Percentiles rank a stretch among this genome's conserved stretches.
These are phyloP conservation scores for Stramonita haemastoma DNA, from an alignment of 2,888 invertebrate species.

Conservation along the genomic window DNA sequence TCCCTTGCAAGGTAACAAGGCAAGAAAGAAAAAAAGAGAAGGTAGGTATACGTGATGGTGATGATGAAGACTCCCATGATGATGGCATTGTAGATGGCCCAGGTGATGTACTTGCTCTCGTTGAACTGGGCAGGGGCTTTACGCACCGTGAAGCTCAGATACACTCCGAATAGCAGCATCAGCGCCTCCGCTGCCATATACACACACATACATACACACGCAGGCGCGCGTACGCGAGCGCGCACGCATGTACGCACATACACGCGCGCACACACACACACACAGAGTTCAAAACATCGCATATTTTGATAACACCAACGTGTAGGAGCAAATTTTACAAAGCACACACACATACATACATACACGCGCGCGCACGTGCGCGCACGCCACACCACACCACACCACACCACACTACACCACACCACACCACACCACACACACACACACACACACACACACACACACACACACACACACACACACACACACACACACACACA, in stretches of 20 bases:
- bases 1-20: no score
- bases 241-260: no score
- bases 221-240: not conserved
- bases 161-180: slow-evolving; percentile 61
- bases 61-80: slow-evolving; percentile 94
- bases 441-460: not conserved
- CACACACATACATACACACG: not conserved
- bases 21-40: not conserved
- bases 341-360: no score
- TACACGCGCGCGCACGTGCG: no score
- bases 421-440: not conserved
- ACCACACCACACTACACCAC: not conserved
- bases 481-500: not conserved
- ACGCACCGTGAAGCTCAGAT: slow-evolving; percentile 78
- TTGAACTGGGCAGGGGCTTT: slow-evolving; percentile 95
- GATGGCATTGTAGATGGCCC: slow-evolving; percentile 96
- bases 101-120: slow-evolving; percentile 94
- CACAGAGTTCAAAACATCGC: no score
- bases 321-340: no score
- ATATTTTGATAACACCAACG: no score
- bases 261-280: not conserved
- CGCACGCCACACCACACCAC: no score
- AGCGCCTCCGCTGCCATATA: not conserved
- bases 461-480: not conserved
- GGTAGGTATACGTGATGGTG: slow-evolving; percentile 91